Conservation (phyloP, 2,113 vertebrate genomes). For the Cephalopholis sonnerati region DNA sequence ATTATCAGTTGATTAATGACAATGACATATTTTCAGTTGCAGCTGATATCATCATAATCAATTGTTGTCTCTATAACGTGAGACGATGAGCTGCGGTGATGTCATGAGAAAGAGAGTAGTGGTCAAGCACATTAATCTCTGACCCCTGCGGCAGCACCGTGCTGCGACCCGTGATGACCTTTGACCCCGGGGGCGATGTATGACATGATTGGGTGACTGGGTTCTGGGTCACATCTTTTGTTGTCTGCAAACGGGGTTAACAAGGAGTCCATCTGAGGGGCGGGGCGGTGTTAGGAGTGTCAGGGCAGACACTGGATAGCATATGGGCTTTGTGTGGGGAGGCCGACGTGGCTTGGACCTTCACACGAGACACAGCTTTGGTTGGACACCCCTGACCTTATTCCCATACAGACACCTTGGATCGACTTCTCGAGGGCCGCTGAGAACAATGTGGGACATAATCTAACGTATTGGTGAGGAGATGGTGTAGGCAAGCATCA, state of each 20-base stretch:
- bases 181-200: slow-evolving; percentile 49
- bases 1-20: background rate
- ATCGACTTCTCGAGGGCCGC: background rate
- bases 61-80: background rate
- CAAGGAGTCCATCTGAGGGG: slow-evolving; percentile 35
- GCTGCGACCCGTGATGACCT: slow-evolving; percentile 64
- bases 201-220: slow-evolving; percentile 60
- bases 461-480: background rate
- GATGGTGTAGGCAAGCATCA: background rate
- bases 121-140: slow-evolving; percentile 62
- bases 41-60: background rate
- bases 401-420: slow-evolving; percentile 48
- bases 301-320: slow-evolving; percentile 14
- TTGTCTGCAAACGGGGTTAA: slow-evolving; percentile 64
- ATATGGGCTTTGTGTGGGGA: slow-evolving; percentile 35
- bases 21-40: background rate
- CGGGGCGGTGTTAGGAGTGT: slow-evolving; percentile 20
- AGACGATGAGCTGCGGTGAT: slow-evolving; percentile 27
- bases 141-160: slow-evolving; percentile 49
- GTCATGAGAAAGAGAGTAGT: slow-evolving; percentile 66
- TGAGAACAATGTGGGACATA: slow-evolving; percentile 23
- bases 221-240: slow-evolving; percentile 72
- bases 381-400: slow-evolving; percentile 55
- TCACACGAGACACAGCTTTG: slow-evolving; percentile 63
- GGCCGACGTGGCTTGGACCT: slow-evolving; percentile 4